A percentile compares a stretch with the other conserved stretches of the same genome.
These are phyloP conservation scores for Gymnorhina tibicen DNA, from an alignment of 2,113 vertebrate genomes.

Conservation along the genomic window DNA sequence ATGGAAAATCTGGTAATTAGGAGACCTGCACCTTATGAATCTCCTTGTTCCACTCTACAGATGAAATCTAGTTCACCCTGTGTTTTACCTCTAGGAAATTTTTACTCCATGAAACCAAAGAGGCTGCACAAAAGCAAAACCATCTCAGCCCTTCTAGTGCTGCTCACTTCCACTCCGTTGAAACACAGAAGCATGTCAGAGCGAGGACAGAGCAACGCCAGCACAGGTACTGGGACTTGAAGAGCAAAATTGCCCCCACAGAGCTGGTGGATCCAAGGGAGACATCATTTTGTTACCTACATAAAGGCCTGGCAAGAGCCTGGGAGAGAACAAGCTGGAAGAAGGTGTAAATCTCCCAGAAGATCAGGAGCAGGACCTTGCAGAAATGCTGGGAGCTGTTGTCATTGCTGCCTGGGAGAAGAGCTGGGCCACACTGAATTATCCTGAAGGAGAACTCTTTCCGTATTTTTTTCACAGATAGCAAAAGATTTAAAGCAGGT, in stretches of 20 bases:
- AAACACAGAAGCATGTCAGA: neutral
- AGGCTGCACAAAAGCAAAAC: neutral
- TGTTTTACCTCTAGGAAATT: neutral
- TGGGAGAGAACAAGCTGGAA: neutral
- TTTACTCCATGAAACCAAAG: neutral
- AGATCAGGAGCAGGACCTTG: neutral
- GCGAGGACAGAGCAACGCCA: neutral
- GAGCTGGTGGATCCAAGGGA: neutral
- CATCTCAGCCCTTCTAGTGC: neutral
- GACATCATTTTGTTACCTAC: neutral
- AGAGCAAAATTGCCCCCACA: neutral
- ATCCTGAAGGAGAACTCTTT: neutral
- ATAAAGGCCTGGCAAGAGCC: neutral
- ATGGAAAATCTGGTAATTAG: neutral
- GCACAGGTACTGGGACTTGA: too few species aligned
- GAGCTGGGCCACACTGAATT: neutral
- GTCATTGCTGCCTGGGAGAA: neutral
- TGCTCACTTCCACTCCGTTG: neutral
- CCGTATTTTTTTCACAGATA: neutral
- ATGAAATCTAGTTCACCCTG: neutral
- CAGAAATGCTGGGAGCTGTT: neutral
- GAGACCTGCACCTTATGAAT: neutral
- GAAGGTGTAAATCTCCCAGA: neutral
- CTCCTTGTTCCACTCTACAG: neutral
- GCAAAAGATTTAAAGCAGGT: constrained; percentile 20